A percentile compares a stretch with the other conserved stretches of the same genome.
phyloP scores from a whole-genome alignment of 2,888 invertebrate species.

The Empis livida region DNA sequence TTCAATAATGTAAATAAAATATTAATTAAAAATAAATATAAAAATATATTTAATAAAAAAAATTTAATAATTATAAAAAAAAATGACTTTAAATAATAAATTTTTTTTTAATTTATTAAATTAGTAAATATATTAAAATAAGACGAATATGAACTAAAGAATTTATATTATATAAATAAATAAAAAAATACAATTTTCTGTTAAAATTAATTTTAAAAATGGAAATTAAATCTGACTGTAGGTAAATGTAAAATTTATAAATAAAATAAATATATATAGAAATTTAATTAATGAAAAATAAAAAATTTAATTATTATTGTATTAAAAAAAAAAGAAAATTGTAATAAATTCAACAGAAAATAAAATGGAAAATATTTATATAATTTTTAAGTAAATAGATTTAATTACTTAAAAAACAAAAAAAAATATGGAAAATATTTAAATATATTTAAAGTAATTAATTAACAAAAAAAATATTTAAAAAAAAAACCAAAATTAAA shows the following conservation, averaged over 20 bases:
- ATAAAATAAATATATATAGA: constrained; percentile 1
- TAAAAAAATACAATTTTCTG: constrained; percentile 7
- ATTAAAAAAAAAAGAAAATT: not conserved
- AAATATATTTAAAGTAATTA: constrained; percentile 7
- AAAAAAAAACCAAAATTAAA: no score
- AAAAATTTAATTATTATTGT: constrained; percentile 5
- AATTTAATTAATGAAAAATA: constrained; percentile 2
- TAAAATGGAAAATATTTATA: constrained; percentile 5
- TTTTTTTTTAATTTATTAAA: constrained; percentile 9
- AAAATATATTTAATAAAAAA: not conserved
- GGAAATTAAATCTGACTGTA: not conserved
- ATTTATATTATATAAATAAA: constrained; percentile 9
- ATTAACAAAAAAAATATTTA: constrained; percentile 6
- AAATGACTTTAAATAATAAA: constrained; percentile 11
- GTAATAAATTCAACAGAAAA: not conserved
- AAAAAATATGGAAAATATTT: not conserved
- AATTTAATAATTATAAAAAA: constrained; percentile 4
- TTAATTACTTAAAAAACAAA: constrained; percentile 2
- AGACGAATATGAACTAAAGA: constrained; percentile 5
- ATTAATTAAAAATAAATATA: no score
- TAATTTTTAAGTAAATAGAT: constrained; percentile 2
- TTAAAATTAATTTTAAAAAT: not conserved
- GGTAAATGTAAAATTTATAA: not conserved
- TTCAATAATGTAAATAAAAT: constrained; percentile 6
- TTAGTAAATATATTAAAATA: constrained; percentile 3